Evolutionary conservation across 2,888 invertebrate genomes (phyloP).

Genomic region (Lithophane ornitopus): DNA sequence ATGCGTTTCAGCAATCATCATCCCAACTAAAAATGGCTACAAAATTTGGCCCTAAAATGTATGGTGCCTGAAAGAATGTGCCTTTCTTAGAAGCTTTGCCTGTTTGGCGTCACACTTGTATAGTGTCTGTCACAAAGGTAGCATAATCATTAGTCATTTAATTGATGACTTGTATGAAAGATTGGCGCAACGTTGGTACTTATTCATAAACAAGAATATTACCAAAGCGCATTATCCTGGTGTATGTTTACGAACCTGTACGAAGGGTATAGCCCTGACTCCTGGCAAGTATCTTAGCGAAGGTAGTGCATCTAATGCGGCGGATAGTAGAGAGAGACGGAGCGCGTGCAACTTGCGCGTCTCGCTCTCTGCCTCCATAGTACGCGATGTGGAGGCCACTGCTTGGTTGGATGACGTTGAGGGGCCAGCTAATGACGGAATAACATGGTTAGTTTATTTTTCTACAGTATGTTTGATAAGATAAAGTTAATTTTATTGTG

Average conservation of each 20-base stretch:
- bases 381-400: constrained; percentile 80
- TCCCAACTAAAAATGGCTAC: neutral
- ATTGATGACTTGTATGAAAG: too few species aligned
- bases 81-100: neutral
- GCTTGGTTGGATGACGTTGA: constrained; percentile 82
- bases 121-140: too few species aligned
- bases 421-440: constrained; percentile 74
- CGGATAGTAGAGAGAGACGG: constrained; percentile 93
- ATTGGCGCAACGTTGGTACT: too few species aligned
- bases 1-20: too few species aligned
- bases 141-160: too few species aligned
- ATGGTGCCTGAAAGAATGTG: neutral
- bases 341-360: constrained; percentile 92
- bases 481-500: too few species aligned
- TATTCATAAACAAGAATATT: neutral
- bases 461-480: too few species aligned
- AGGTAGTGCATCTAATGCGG: constrained; percentile 94
- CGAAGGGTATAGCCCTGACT: constrained; percentile 96
- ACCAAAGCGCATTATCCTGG: neutral
- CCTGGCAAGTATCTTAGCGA: constrained; percentile 93
- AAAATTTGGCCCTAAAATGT: neutral
- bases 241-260: constrained; percentile 92
- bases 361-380: constrained; percentile 84
- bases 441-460: too few species aligned
- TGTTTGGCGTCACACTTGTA: too few species aligned